Base-by-base conservation (phyloP, 2,113 vertebrate species). In the Dolichallabes microphthalmus region DNA sequence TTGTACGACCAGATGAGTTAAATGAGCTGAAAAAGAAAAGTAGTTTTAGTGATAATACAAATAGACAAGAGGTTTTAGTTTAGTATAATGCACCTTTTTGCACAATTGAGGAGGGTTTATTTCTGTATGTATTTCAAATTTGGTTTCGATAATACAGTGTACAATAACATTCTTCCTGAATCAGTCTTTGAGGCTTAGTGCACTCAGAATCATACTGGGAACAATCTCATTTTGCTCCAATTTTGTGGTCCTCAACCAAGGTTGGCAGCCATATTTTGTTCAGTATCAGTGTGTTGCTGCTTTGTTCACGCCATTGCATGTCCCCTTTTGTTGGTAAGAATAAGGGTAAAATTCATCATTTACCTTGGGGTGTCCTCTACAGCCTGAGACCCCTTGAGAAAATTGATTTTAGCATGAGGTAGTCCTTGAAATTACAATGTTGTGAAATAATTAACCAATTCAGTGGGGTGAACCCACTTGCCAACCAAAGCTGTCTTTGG, bases 351-450 rank as follows among this genome's bases (percentile, higher is more conserved):
- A 87, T 80, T 82, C 52, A 22, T 88, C 86, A 25, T 91, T 94
- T 88, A 92, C 90, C 92, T 92, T 92, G 92, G 58, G 90, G 90
- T 90, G 86, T 89, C 87, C 83, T 90, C 57, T 71, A 90, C 88
- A 85, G 88, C 87, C 85, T 86, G 77, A 79, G 64, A 58, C 82
- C 88, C 82, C 77, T 84, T 52, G 17, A 89, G 83, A 88, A 88
- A 88, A 88, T 88, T 86, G 83, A 86, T 86, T 60, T 83, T 77
- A 91, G 91, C 92, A 91, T 91, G 90, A 92, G 93, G 92, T 91
- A 75, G 82, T 87, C 78, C 88, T 91, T 45, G 25, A 25, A 22
- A 55, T 82, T 76, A 88, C 85, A 87, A 92, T 92, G 66, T 87
- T 64, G 81, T 53, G 22, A 87, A 80, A 85, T 83, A 86, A 89